These are phyloP conservation scores for Odontesthes bonariensis DNA, from an alignment of 2,113 vertebrate genomes.

Conservation along the genomic window DNA sequence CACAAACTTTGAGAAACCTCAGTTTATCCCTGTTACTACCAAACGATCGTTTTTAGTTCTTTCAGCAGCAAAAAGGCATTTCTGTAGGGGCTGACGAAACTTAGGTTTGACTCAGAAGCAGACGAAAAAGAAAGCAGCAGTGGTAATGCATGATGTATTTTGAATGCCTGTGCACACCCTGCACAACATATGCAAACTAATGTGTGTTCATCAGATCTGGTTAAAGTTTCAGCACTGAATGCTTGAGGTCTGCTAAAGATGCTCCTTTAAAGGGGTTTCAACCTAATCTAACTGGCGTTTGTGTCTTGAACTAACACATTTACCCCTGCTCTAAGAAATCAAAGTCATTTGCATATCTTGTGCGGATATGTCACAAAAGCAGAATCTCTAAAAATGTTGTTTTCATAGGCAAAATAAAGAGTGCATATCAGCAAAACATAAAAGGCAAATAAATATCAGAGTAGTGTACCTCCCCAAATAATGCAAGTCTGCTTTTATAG, in stretches of 20 bases:
- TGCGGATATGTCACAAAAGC: conserved; percentile 79
- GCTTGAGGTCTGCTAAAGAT: conserved; percentile 47
- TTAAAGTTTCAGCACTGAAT: conserved; percentile 50
- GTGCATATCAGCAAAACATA: conserved; percentile 80
- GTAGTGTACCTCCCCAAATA: conserved; percentile 86
- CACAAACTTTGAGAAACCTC: conserved; percentile 48
- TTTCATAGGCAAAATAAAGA: conserved; percentile 77
- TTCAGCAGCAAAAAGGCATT: conserved; percentile 79
- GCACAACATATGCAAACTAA: conserved; percentile 79
- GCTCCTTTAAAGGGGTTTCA: conserved; percentile 56
- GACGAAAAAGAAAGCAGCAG: conserved; percentile 80
- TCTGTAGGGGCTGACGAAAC: conserved; percentile 68
- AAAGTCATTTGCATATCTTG: conserved; percentile 81
- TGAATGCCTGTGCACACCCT: conserved; percentile 62
- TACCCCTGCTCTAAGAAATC: conserved; percentile 49
- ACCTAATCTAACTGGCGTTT: conserved; percentile 59
- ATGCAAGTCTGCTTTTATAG: conserved; percentile 75
- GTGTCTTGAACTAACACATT: conserved; percentile 50
- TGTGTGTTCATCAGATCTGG: conserved; percentile 48
- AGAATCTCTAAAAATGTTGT: conserved; percentile 66
- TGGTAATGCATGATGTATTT: conserved; percentile 75
- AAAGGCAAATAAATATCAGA: conserved; percentile 82
- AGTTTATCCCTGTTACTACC: conserved; percentile 63
- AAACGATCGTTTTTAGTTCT: conserved; percentile 49
- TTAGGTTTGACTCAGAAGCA: conserved; percentile 62